phyloP scores from a whole-genome alignment of 2,888 invertebrate species.

The Netelia melanura region DNA sequence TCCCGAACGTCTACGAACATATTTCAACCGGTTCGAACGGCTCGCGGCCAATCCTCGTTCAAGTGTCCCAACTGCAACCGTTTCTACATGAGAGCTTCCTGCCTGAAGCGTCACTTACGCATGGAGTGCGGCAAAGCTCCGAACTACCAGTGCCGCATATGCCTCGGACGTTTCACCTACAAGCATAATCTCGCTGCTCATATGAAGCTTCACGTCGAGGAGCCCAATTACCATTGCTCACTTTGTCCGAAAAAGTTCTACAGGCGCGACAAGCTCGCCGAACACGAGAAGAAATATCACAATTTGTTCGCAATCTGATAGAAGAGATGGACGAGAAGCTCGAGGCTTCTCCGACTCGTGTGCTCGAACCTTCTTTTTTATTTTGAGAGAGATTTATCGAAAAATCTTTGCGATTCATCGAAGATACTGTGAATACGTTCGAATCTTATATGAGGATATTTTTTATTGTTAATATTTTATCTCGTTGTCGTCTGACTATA shows the following conservation, averaged over 20 bases:
- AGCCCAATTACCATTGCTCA: constrained; percentile 78
- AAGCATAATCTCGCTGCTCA: constrained; percentile 81
- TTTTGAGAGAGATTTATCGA: constrained; percentile 12
- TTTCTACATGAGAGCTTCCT: constrained; percentile 80
- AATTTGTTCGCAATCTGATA: constrained; percentile 58
- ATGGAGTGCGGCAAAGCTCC: constrained; percentile 84
- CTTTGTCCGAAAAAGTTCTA: constrained; percentile 80
- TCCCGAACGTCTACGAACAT: constrained; percentile 50
- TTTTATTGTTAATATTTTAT: constrained; percentile 18
- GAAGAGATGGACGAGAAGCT: background rate
- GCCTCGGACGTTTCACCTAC: constrained; percentile 82
- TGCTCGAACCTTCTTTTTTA: constrained; percentile 2
- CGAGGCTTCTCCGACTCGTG: background rate
- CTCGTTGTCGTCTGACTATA: constrained; percentile 14
- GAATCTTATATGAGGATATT: background rate
- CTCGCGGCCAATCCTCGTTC: constrained; percentile 82
- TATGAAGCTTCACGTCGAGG: constrained; percentile 80
- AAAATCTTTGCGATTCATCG: constrained; percentile 22
- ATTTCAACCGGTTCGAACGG: constrained; percentile 74
- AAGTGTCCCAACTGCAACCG: constrained; percentile 87
- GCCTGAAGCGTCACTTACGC: constrained; percentile 80
- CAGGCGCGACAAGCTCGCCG: constrained; percentile 79
- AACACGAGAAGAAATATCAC: constrained; percentile 78
- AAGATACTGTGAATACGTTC: constrained; percentile 43
- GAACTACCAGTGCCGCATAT: constrained; percentile 82